These are phyloP conservation scores for Apeltes quadracus DNA, from an alignment of 2,113 vertebrate genomes.

Conservation along the genomic window DNA sequence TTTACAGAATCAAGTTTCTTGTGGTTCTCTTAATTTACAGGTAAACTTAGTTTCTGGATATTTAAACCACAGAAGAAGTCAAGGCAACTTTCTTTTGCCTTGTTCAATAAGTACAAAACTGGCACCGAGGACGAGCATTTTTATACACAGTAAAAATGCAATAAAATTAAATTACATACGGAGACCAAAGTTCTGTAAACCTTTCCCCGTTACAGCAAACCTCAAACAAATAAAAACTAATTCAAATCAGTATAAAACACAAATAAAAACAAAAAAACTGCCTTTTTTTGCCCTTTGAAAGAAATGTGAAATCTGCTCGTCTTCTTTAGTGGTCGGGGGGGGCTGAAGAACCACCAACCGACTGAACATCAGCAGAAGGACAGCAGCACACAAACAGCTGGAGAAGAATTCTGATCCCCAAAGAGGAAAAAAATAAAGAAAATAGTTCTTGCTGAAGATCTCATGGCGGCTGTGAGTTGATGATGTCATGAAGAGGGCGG, in stretches of 20 bases:
- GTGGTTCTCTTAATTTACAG: constrained; percentile 98
- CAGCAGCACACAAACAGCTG: constrained; percentile 80
- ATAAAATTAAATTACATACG: constrained; percentile 97
- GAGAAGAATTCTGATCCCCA: constrained; percentile 17
- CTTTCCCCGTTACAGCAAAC: constrained; percentile 90
- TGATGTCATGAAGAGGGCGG: constrained; percentile 95
- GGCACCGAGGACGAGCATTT: constrained; percentile 96
- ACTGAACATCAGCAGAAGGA: constrained; percentile 59
- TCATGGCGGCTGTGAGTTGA: constrained; percentile 51
- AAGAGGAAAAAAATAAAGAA: constrained; percentile 28
- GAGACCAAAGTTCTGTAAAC: constrained; percentile 84
- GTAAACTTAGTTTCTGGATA: constrained; percentile 98
- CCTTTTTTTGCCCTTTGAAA: constrained; percentile 88
- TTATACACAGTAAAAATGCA: constrained; percentile 99
- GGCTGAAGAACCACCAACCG: constrained; percentile 35
- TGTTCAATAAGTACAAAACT: constrained; percentile 98
- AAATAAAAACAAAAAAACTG: constrained; percentile 60
- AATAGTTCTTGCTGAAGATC: constrained; percentile 16
- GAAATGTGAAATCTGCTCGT: constrained; percentile 81
- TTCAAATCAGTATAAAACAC: constrained; percentile 86
- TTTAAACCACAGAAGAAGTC: constrained; percentile 93
- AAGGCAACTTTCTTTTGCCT: constrained; percentile 87
- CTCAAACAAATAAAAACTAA: constrained; percentile 84
- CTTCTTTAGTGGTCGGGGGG: constrained; percentile 53
- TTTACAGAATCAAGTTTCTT: constrained; percentile 99